Base-by-base conservation (phyloP, 2,797 vertebrate species). In the Cynodonichthys magdalenae region DNA sequence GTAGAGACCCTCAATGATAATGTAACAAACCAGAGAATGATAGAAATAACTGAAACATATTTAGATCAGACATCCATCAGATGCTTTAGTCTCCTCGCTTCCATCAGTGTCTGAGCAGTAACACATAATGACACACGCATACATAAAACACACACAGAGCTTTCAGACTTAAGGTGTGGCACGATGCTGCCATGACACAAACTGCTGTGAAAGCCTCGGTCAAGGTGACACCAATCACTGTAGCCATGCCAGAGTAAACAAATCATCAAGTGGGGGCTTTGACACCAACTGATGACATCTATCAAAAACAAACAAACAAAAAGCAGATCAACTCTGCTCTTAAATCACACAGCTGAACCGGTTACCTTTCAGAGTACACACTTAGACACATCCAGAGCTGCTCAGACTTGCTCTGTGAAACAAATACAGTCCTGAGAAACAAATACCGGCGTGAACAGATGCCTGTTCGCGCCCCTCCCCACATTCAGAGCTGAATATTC, bases 91-190 rank as follows among this genome's bases (percentile, higher is more conserved):
- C 46, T 66, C 48, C 69, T 15, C 15, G 5, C 9, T 47, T 56
- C 17, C 58, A 54, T 64, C 51, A 48, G 70, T 3, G n/a, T 71
- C 41, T 44, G 36, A 10, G 45, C 42, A 75, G 14, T 27, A 20
- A 63, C 53, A 54, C 59, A 36, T 12, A 39, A 11, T 39, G 36
- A 39, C 36, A 39, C 36, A 63, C 44, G 36, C 46, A 6, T 28
- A 54, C 63, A 71, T 12, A 41, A 5, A 65, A 55, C 51, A 63
- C 46, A 59, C 63, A 34, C 54, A 53, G 42, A n/a, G 6, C 0
- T 45, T 56, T 48, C 41, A n/a, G 24, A 59, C 61, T 69, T 71
- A 74, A 80, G 84, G 84, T 82, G 86, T 85, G 86, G 81, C 79
- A 70, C 45, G 53, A 69, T 20, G 65, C 71, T 2, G 53, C 18